phyloP scores from a whole-genome alignment of 2,113 vertebrate genomes.

The Guaruba guarouba region DNA sequence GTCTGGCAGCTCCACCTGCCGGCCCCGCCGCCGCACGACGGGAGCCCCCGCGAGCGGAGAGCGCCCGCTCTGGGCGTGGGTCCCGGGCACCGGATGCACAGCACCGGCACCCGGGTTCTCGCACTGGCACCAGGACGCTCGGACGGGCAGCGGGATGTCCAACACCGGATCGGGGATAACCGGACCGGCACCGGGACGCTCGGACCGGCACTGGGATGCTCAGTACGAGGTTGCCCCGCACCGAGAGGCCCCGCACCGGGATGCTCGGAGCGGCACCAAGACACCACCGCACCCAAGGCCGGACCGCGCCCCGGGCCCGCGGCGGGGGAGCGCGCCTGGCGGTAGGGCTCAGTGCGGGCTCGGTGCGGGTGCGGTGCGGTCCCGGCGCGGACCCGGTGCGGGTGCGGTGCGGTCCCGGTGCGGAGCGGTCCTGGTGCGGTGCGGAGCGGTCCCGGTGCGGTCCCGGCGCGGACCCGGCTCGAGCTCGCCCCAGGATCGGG shows the following conservation, averaged over 20 bases:
- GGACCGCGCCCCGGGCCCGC: not conserved
- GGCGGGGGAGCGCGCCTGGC: too few relatives aligned
- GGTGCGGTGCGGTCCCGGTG: too few relatives aligned
- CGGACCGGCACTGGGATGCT: not conserved
- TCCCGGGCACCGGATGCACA: not conserved
- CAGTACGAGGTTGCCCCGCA: too few relatives aligned
- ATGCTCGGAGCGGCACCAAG: not conserved
- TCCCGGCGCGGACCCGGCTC: too few relatives aligned
- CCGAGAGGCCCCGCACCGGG: too few relatives aligned
- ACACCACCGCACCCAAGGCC: not conserved
- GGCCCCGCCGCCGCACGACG: not conserved
- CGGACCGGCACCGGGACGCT: too few relatives aligned
- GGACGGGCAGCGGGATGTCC: not conserved
- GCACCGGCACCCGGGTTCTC: not conserved
- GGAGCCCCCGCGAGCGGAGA: not conserved
- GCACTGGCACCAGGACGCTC: not conserved
- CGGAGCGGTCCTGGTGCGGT: too few relatives aligned
- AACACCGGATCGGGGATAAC: too few relatives aligned
- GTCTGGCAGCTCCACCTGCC: not conserved
- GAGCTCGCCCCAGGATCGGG: too few relatives aligned
- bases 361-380: fast-evolving
- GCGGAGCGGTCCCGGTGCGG: too few relatives aligned
- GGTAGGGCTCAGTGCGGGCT: too few relatives aligned
- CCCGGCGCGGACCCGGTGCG: too few relatives aligned
- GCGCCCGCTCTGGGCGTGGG: not conserved